These are phyloP conservation scores for Hydrolagus affinis DNA, from an alignment of 2,113 vertebrate species.

Conservation along the genomic window DNA sequence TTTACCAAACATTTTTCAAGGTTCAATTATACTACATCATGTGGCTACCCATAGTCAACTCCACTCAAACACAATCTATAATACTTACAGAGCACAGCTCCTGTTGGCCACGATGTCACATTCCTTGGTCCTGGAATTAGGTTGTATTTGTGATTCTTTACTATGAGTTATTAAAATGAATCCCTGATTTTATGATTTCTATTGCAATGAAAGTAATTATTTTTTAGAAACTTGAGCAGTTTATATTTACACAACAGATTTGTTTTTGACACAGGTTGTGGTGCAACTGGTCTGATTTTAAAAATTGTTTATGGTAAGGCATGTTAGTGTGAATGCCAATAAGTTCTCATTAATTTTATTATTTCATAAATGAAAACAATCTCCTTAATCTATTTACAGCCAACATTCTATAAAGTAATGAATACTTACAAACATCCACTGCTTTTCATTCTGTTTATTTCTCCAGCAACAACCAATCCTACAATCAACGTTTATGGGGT, in stretches of 20 bases:
- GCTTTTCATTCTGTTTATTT: background rate
- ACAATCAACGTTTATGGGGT: too few species aligned
- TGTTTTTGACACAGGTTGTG: background rate
- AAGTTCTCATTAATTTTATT: background rate
- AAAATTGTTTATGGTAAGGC: background rate
- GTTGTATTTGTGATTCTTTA: too few species aligned
- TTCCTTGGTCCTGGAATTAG: too few species aligned
- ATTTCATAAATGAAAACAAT: background rate
- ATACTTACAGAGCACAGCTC: too few species aligned
- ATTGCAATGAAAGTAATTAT: background rate
- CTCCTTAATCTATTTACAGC: background rate
- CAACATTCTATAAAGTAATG: background rate
- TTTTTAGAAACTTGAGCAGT: background rate
- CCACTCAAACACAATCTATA: too few species aligned
- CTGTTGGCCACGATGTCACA: too few species aligned
- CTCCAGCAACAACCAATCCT: background rate
- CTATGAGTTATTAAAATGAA: too few species aligned
- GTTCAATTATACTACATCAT: too few species aligned
- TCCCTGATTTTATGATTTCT: background rate
- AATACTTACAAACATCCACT: background rate
- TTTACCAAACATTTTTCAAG: too few species aligned
- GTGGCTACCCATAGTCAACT: too few species aligned
- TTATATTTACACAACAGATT: background rate
- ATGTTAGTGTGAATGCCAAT: too few species aligned
- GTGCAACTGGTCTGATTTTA: background rate